Base-by-base conservation (phyloP, 2,888 invertebrate genomes). In the Drosophila nigritarsus region DNA sequence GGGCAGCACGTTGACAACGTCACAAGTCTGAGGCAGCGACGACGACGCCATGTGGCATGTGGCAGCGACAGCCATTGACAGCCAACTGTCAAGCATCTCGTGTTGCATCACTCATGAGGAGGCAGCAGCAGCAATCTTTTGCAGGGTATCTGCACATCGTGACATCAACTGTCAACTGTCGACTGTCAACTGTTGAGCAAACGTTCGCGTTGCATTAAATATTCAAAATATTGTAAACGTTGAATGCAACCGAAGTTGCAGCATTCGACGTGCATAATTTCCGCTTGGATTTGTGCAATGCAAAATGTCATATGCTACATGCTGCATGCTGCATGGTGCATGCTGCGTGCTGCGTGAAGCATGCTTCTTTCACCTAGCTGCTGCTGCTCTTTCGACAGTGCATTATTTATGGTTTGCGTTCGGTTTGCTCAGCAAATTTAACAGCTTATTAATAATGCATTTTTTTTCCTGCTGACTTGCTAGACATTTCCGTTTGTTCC, bases 191-290 rank as follows among this genome's bases (percentile, higher is more conserved):
- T 15, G 32, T 42, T 56, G 49, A 27, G 60, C 53, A 49, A 48
- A 40, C 20, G 70, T 45, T 45, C 7, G 24, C 45, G 45, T 24
- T 24, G 74, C 80, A 89, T 87, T 74, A 87, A 87, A 87, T 82
- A 87, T 87, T 87, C 89, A 87, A 87, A 89, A 89, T 87, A 89
- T 80, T 89, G 86, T 86, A 86, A 86, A 84, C 89, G 87, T 65
- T 75, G 78, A 80, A 78, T 63, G 78, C 68, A 48, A 64, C 59
- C 73, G 67, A 69, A 73, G 51, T 77, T 78, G 71, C 72, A 68
- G 74, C 83, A 75, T 75, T 80, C 85, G 61, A 74, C 77, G 85
- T 87, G 85, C 89, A 88, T 85, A 88, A 85, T 89, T 89, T 85
- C 75, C 89, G 87, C 87, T 87, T 85, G 80, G 77, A 75, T 85